A percentile compares a stretch with the other conserved stretches of the same genome.
Evolutionary conservation across 1,140 invertebrate species (phyloP).

Genomic region (Aphelenchoides besseyi): DNA sequence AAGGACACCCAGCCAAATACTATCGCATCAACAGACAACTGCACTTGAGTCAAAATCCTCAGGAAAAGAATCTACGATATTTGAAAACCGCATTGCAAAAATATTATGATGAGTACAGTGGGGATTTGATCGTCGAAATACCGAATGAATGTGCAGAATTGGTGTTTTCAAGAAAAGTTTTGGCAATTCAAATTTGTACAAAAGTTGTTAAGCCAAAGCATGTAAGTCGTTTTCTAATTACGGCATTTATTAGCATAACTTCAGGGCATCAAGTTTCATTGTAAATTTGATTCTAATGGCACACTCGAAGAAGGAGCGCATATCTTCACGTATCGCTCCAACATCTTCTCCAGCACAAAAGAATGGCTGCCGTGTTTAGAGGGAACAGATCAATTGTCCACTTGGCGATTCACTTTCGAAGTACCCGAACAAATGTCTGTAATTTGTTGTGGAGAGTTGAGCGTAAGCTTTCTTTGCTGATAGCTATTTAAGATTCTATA

Average conservation of each 20-base stretch:
- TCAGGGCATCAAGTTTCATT: conserved; percentile 47
- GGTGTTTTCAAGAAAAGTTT: conserved; percentile 23
- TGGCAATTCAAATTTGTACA: conserved; percentile 28
- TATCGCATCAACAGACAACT: conserved; percentile 18
- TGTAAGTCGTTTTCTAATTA: conserved; percentile 14
- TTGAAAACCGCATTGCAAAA: conserved; percentile 31
- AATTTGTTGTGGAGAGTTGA: conserved; percentile 41
- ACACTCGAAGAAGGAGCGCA: conserved; percentile 25
- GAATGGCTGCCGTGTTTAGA: conserved; percentile 53
- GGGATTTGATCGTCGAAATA: conserved; percentile 38
- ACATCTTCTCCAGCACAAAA: conserved; percentile 39
- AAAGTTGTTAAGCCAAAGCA: conserved; percentile 33
- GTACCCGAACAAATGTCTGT: conserved; percentile 37
- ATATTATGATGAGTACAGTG: conserved; percentile 13
- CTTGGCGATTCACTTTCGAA: conserved; percentile 42
- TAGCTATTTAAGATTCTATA: conserved; percentile 17
- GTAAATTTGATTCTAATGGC: conserved; percentile 16
- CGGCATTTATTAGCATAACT: conserved; percentile 18
- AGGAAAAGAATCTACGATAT: conserved; percentile 26
- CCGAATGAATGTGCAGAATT: conserved; percentile 22
- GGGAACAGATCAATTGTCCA: conserved; percentile 31
- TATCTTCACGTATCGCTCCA: conserved; percentile 46
- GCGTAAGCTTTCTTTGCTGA: conserved; percentile 20
- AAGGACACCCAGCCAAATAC: conserved; percentile 33
- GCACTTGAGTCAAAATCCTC: background rate